phyloP scores from a whole-genome alignment of 1,140 invertebrate genomes.

The Thaumetopoea pityocampa region DNA sequence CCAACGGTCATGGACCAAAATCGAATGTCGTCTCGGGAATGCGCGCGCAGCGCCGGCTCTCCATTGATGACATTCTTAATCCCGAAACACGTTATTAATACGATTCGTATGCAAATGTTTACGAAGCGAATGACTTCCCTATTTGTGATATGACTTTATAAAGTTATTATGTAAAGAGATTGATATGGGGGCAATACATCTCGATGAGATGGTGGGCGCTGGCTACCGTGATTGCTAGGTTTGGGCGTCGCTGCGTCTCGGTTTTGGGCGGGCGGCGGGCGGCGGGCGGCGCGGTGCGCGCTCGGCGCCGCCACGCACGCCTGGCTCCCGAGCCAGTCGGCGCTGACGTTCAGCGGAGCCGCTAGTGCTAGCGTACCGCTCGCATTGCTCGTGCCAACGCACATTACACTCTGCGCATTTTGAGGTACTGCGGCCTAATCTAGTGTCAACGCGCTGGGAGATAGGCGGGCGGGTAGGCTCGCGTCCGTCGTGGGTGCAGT shows the following conservation, averaged over 20 bases:
- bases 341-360: slow-evolving; percentile 62
- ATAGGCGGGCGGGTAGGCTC: slow-evolving; percentile 13
- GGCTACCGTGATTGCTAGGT: slow-evolving; percentile 53
- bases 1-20: slow-evolving; percentile 76
- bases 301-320: slow-evolving; percentile 63
- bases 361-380: slow-evolving; percentile 56
- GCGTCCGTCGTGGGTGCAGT: too few relatives aligned
- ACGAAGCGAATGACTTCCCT: slow-evolving; percentile 20
- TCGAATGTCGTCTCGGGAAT: slow-evolving; percentile 71
- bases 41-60: slow-evolving; percentile 63
- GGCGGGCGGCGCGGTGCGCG: slow-evolving; percentile 50
- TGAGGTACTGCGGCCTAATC: slow-evolving; percentile 25
- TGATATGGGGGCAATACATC: slow-evolving; percentile 13
- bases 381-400: slow-evolving; percentile 34
- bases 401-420: slow-evolving; percentile 52
- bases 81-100: slow-evolving; percentile 35
- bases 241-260: slow-evolving; percentile 73
- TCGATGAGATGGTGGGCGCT: slow-evolving; percentile 41
- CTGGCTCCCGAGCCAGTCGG: slow-evolving; percentile 65
- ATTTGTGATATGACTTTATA: slow-evolving; percentile 14
- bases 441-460: slow-evolving; percentile 20
- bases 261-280: slow-evolving; percentile 54
- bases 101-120: slow-evolving; percentile 23
- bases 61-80: slow-evolving; percentile 73
- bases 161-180: slow-evolving; percentile 6